Conservation (phyloP, 2,113 vertebrate species). For the Oryzias celebensis region DNA sequence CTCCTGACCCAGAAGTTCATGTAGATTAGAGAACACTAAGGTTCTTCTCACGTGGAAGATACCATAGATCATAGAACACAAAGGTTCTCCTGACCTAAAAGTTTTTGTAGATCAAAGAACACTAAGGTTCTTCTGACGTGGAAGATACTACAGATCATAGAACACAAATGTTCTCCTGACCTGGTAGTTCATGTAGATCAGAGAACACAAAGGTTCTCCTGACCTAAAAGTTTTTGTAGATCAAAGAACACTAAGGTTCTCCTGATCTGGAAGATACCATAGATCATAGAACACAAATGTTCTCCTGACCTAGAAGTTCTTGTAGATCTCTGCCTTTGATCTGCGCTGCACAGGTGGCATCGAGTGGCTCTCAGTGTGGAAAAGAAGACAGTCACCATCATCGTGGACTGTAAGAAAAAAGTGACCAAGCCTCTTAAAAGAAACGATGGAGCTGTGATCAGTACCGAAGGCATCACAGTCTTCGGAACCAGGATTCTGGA, state of each 20-base stretch:
- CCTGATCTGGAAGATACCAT: too few species aligned
- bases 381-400: slow-evolving; percentile 92
- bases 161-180: too few species aligned
- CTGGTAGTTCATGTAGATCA: too few species aligned
- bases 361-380: slow-evolving; percentile 97
- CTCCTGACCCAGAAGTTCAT: too few species aligned
- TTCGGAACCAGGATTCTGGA: slow-evolving; percentile 97
- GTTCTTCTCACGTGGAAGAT: too few species aligned
- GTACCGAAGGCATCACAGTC: slow-evolving; percentile 91
- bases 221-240: background rate
- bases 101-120: too few species aligned
- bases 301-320: background rate
- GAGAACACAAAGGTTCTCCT: background rate
- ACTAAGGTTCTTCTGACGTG: too few species aligned
- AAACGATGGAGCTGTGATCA: slow-evolving; percentile 84
- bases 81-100: too few species aligned
- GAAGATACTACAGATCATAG: too few species aligned
- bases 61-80: too few species aligned
- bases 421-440: slow-evolving; percentile 84
- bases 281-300: background rate
- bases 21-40: too few species aligned
- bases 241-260: background rate
- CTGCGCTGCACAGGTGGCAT: slow-evolving; percentile 85
- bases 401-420: slow-evolving; percentile 97
- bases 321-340: slow-evolving; percentile 4